Evolutionary conservation across 2,797 vertebrate genomes (phyloP), one percentile per base, ranked within the genome.

Genomic region (Cryptoprocta ferox): DNA sequence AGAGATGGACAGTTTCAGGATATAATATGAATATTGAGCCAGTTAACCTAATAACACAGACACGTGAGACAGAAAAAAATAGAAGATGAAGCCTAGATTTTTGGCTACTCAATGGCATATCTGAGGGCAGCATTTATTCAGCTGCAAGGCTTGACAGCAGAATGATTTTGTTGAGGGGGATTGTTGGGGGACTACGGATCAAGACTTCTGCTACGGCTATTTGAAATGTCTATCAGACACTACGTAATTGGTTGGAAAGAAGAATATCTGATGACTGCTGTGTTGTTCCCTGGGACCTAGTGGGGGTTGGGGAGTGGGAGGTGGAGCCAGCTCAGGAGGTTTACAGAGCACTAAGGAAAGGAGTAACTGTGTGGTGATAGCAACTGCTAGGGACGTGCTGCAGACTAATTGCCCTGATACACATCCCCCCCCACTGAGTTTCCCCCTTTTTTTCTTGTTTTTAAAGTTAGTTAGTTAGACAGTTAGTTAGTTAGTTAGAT

Each of bases 81-180:
- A 83, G 4, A 56, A 16, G 21, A 85, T 16, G 26, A 85, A 95
- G n/a, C 35, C 63, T 73, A 90, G 68, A 86, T 28, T 78, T 88
- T 71, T 39, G n/a, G 80, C 28, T 71, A 42, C 92, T 63, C 18
- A 28, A 24, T 1, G 50, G 45, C 61, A 0, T 24, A 9, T 82
- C 37, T 71, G 32, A 81, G 24, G 32, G 10, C 50, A 35, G 56
- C 32, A 66, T 92, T 90, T 96, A 89, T 82, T 73, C 89, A 87
- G 50, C 61, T 35, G 15, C 63, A 82, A 94, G 37, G 2, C 53
- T 83, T 68, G 45, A 37, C 35, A 48, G 26, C 24, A 73, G 39
- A 81, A 73, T 30, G 42, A 65, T 61, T 63, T 89, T 87, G 32
- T 4, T 19, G 8, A 0, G 39, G n/a, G 2, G 8, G 26, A 30